Conservation (phyloP, 2,113 vertebrate species). For the Taxidea taxus region DNA sequence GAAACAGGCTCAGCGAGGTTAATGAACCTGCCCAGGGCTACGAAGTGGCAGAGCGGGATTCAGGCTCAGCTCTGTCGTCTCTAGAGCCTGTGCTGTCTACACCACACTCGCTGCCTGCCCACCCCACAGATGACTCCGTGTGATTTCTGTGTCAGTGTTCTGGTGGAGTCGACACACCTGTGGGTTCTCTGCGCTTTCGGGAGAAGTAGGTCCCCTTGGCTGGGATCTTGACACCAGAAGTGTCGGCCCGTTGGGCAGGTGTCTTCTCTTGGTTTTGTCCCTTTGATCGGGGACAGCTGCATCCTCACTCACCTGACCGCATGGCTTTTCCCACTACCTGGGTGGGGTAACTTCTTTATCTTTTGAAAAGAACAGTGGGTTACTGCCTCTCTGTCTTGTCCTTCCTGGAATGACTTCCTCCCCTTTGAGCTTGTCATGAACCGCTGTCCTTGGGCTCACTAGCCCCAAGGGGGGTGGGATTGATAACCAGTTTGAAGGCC, state of each 20-base stretch:
- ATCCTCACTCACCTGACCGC: not conserved
- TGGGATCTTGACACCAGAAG: not conserved
- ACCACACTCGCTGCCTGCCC: rapidly evolving
- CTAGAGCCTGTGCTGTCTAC: not conserved
- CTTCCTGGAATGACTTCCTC: not conserved
- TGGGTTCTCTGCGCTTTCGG: not conserved
- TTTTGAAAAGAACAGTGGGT: not conserved
- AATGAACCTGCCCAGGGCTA: not conserved
- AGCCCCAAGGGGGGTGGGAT: not conserved
- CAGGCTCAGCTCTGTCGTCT: not conserved
- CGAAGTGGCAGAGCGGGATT: not conserved
- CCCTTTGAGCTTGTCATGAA: not conserved
- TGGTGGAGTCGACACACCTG: not conserved
- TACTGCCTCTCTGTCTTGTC: not conserved
- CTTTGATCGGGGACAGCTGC: not conserved
- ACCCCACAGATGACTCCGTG: rapidly evolving
- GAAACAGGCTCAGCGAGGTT: not conserved
- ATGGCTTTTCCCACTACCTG: not conserved
- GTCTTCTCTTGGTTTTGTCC: not conserved
- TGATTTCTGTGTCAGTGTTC: not conserved
- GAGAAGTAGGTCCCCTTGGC: not conserved
- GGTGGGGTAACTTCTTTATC: not conserved
- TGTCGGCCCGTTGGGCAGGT: not conserved
- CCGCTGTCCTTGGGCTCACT: not conserved
- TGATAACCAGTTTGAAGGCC: not conserved